Evolutionary conservation across 2,888 invertebrate genomes (phyloP), one percentile per base, ranked within the genome.

Genomic region (Phasia obesa): DNA sequence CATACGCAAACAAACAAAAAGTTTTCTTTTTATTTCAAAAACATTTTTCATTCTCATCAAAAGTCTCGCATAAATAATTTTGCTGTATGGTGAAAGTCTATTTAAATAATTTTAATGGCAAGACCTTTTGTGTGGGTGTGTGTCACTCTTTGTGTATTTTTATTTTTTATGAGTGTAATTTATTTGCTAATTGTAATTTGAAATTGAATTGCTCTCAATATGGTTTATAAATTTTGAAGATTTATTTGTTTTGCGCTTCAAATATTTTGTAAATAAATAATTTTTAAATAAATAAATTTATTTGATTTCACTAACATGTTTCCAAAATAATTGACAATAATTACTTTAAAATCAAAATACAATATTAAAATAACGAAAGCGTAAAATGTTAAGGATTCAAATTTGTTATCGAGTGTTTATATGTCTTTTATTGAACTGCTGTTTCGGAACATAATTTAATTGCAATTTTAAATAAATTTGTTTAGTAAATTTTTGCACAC

Each of bases 231-330:
- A 64, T 74, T 62, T 55, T 65, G 4, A 55, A 31, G 47, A 75
- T 65, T 55, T 75, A 75, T 79, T 80, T 60, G 13, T 31, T 51
- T 73, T 49, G 23, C 38, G 9, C 69, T 55, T 55, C 51, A 69
- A 64, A 75, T 64, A 59, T 64, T 19, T 19, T 70, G 11, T 44
- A 44, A 67, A 27, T 42, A 55, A 42, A 38, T 57, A 44, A 17
- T 17, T 47, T 47, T 6, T 19, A 7, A 4, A 7, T 13, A 35
- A 65, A 38, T 21, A 38, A 21, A 17, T 35, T 51, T 4, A 2
- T n/a, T 51, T 11, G 11, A 23, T 35, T 23, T 35, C n/a, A 7
- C 19, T 19, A 6, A 47, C 7, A 13, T 47, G 17, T 17, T 47
- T 47, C 2, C 9, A 1, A 47, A 47, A 47, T 7, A 47, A 9